Evolutionary conservation across 2,888 invertebrate species (phyloP).

Genomic region (Athripsodes cinereus): DNA sequence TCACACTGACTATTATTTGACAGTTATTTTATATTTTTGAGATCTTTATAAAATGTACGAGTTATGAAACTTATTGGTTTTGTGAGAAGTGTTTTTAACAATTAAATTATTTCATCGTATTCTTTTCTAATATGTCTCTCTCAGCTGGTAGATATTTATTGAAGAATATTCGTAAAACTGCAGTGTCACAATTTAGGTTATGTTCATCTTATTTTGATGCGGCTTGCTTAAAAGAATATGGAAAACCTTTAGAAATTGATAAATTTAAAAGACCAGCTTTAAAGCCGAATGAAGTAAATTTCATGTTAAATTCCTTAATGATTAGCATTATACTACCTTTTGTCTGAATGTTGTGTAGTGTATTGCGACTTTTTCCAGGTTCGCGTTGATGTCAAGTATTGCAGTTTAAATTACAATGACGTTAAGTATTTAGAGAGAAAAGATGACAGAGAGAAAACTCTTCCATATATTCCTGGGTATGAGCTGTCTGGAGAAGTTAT

Average conservation of each 20-base stretch:
- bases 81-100: too few relatives aligned
- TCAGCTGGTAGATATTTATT: background rate
- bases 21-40: too few relatives aligned
- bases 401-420: conserved; percentile 61
- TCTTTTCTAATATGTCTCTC: too few relatives aligned
- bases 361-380: conserved; percentile 48
- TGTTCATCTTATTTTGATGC: conserved; percentile 15
- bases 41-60: too few relatives aligned
- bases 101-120: too few relatives aligned
- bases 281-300: conserved; percentile 13
- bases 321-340: too few relatives aligned
- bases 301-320: background rate
- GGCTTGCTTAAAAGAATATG: conserved; percentile 18
- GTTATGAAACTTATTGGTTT: too few relatives aligned
- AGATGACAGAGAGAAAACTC: conserved; percentile 38
- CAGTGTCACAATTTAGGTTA: conserved; percentile 9
- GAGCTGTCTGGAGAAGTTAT: conserved; percentile 58
- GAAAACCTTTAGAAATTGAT: conserved; percentile 21
- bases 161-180: conserved; percentile 3
- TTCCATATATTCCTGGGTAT: conserved; percentile 59
- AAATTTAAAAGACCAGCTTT: conserved; percentile 6
- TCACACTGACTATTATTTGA: too few relatives aligned
- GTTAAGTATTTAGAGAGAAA: conserved; percentile 47
- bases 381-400: conserved; percentile 55
- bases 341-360: conserved; percentile 51